Evolutionary conservation across 2,113 vertebrate species (phyloP).

Genomic region (Trinectes maculatus): DNA sequence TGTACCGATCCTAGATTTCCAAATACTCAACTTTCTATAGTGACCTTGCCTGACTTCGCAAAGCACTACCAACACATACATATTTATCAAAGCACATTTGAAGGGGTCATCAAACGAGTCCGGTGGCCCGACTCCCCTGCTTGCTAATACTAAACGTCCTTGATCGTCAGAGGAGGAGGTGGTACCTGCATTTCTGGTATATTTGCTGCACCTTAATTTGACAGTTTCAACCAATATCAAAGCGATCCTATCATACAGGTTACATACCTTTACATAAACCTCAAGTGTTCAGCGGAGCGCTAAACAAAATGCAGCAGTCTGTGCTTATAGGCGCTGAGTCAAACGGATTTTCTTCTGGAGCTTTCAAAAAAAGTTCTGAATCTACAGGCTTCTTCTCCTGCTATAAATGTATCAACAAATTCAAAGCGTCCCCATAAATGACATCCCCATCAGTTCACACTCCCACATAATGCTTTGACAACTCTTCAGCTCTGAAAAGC

Average conservation of each 20-base stretch:
- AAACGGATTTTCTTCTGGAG: neutral
- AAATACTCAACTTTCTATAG: slow-evolving; percentile 50
- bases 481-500: slow-evolving; percentile 70
- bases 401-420: slow-evolving; percentile 45
- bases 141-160: slow-evolving; percentile 50
- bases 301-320: slow-evolving; percentile 29
- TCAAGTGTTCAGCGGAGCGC: slow-evolving; percentile 29
- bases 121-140: slow-evolving; percentile 12
- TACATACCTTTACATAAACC: slow-evolving; percentile 6
- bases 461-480: slow-evolving; percentile 70
- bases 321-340: no score
- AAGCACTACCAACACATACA: slow-evolving; percentile 54
- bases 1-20: slow-evolving; percentile 46
- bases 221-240: slow-evolving; percentile 58
- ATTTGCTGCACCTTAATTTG: slow-evolving; percentile 51
- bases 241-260: slow-evolving; percentile 46
- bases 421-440: slow-evolving; percentile 58
- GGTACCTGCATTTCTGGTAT: slow-evolving; percentile 53
- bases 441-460: slow-evolving; percentile 68
- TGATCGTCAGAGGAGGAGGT: slow-evolving; percentile 55
- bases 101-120: slow-evolving; percentile 41
- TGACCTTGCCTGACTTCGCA: slow-evolving; percentile 54
- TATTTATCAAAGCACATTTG: slow-evolving; percentile 66
- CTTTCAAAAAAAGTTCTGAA: slow-evolving; percentile 28
- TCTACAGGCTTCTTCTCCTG: slow-evolving; percentile 8